phyloP scores from a whole-genome alignment of 2,113 vertebrate genomes.

The Cyprinodon tularosa region DNA sequence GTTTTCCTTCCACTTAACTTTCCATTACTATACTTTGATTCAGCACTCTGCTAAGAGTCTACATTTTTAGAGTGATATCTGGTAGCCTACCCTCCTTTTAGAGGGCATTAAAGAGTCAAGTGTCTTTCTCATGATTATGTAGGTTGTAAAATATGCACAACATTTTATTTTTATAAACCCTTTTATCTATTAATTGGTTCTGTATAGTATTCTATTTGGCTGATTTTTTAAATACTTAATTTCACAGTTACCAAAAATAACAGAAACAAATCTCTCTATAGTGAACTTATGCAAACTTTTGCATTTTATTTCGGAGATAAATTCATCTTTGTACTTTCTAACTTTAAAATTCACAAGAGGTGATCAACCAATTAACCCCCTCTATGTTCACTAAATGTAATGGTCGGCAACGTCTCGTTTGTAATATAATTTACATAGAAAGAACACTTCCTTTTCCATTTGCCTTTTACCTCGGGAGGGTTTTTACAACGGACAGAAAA shows the following conservation, averaged over 20 bases:
- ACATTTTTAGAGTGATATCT: neutral
- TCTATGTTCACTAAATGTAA: neutral
- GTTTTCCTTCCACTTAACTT: neutral
- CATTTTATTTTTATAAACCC: too few relatives aligned
- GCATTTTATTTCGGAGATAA: neutral
- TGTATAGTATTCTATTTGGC: neutral
- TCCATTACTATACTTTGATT: neutral
- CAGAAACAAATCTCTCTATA: neutral
- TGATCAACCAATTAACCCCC: neutral
- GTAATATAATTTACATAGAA: neutral
- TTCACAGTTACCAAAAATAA: neutral
- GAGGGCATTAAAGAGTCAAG: neutral
- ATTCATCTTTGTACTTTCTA: neutral
- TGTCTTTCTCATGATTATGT: neutral
- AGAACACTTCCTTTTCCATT: neutral
- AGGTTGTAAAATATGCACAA: neutral
- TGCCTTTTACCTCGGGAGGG: neutral
- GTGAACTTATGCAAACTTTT: neutral
- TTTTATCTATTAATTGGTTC: neutral
- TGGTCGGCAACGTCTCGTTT: neutral
- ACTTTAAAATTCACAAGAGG: neutral
- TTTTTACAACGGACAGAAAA: constrained; percentile 18
- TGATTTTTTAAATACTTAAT: neutral
- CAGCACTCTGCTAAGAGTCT: neutral
- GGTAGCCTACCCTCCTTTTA: neutral